Conservation (phyloP, 1,140 invertebrate species). For the Panulirus ornatus region DNA sequence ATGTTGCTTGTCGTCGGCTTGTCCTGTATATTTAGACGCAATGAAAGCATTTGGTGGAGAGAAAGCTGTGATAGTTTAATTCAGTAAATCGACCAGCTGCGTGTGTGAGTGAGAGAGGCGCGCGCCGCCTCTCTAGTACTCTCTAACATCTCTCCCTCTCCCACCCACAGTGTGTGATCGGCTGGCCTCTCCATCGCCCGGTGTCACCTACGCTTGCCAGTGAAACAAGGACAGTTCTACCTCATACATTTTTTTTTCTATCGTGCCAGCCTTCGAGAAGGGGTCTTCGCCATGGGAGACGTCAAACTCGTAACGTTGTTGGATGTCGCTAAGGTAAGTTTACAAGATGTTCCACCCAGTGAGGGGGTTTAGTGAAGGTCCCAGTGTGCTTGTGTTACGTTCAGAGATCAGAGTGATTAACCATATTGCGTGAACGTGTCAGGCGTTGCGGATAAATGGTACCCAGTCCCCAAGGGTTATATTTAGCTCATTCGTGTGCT, state of each 20-base stretch:
- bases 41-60: not conserved
- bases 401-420: too few species aligned
- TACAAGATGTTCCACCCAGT: too few species aligned
- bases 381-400: too few species aligned
- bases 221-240: not conserved
- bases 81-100: not conserved
- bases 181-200: not conserved
- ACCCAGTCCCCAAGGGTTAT: too few species aligned
- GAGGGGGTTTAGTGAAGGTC: too few species aligned
- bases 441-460: too few species aligned
- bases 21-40: not conserved
- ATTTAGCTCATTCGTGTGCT: too few species aligned
- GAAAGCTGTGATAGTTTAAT: not conserved
- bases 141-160: slow-evolving; percentile 21
- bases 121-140: not conserved
- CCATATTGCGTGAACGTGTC: too few species aligned
- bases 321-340: slow-evolving; percentile 34
- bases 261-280: not conserved
- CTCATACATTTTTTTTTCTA: too few species aligned
- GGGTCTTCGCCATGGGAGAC: slow-evolving; percentile 25
- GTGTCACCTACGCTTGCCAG: not conserved
- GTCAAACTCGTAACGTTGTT: slow-evolving; percentile 26
- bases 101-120: not conserved
- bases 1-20: too few species aligned
- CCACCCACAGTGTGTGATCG: not conserved